phyloP scores from a whole-genome alignment of 2,797 vertebrate species.

The Rousettus madagascariensis region DNA sequence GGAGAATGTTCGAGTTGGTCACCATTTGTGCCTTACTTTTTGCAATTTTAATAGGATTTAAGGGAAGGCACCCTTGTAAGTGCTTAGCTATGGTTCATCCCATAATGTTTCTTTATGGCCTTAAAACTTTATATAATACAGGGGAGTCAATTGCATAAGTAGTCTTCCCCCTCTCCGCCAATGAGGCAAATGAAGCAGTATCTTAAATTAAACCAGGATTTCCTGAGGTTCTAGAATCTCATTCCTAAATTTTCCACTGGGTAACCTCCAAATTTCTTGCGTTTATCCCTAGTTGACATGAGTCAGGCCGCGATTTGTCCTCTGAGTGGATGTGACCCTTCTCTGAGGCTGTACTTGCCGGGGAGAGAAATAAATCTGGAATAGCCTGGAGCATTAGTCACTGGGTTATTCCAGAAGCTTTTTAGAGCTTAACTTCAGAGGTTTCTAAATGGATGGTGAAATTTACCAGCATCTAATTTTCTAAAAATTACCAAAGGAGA shows the following conservation, averaged over 20 bases:
- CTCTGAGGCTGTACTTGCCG: not conserved
- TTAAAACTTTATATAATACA: slow-evolving; percentile 47
- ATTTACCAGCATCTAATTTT: slow-evolving; percentile 44
- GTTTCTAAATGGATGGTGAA: slow-evolving; percentile 46
- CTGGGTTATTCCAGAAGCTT: slow-evolving; percentile 22
- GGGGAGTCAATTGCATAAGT: slow-evolving; percentile 17
- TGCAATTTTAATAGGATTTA: not conserved
- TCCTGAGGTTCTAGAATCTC: slow-evolving; percentile 64
- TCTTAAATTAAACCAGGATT: slow-evolving; percentile 71
- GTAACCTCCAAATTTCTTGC: slow-evolving; percentile 53
- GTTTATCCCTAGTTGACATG: slow-evolving; percentile 61
- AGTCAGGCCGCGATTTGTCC: not conserved
- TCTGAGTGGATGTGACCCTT: not conserved
- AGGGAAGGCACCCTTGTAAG: slow-evolving; percentile 9
- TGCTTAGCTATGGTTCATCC: not conserved
- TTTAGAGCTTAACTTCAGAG: slow-evolving; percentile 11
- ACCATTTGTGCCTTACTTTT: not conserved
- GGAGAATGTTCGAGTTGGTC: not conserved
- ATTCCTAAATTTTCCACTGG: slow-evolving; percentile 71
- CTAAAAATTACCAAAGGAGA: slow-evolving; percentile 27
- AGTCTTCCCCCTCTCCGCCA: not conserved
- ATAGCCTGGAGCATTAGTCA: not conserved
- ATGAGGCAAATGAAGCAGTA: slow-evolving; percentile 46
- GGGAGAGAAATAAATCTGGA: not conserved
- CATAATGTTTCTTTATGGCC: slow-evolving; percentile 35